Percentiles rank a stretch among this genome's conserved stretches.
These are phyloP conservation scores for Drosophila aff. DNA, from an alignment of 1,140 invertebrate genomes.

Conservation along the genomic window DNA sequence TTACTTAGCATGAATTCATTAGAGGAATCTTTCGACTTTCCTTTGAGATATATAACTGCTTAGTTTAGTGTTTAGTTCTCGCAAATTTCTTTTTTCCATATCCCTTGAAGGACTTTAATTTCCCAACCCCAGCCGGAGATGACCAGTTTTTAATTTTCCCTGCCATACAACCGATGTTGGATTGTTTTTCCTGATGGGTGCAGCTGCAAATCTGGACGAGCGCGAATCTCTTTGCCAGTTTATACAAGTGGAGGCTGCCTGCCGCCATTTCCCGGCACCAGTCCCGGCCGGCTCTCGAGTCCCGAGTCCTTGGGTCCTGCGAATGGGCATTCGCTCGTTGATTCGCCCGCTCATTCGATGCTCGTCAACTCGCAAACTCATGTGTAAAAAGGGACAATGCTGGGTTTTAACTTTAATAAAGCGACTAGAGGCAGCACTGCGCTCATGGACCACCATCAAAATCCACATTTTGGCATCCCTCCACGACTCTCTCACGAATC, in stretches of 20 bases:
- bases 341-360: constrained; percentile 30
- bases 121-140: not conserved
- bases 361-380: constrained; percentile 69
- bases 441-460: constrained; percentile 31
- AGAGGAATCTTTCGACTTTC: not conserved
- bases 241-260: constrained; percentile 48
- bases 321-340: constrained; percentile 32
- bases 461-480: constrained; percentile 36
- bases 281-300: not conserved
- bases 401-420: constrained; percentile 81
- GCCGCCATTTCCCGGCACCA: not conserved
- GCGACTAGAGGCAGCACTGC: constrained; percentile 59
- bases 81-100: not conserved
- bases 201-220: constrained; percentile 30
- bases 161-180: constrained; percentile 4
- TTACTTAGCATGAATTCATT: not conserved
- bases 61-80: too few species aligned
- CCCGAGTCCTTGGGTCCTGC: constrained; percentile 21
- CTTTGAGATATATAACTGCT: not conserved
- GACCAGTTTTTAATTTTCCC: constrained; percentile 5
- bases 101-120: not conserved
- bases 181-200: constrained; percentile 25
- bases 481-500: not conserved
- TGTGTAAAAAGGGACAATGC: constrained; percentile 78
- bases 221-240: constrained; percentile 61